Evolutionary conservation across 1,140 invertebrate genomes (phyloP).

Genomic region (Sinella curviseta): DNA sequence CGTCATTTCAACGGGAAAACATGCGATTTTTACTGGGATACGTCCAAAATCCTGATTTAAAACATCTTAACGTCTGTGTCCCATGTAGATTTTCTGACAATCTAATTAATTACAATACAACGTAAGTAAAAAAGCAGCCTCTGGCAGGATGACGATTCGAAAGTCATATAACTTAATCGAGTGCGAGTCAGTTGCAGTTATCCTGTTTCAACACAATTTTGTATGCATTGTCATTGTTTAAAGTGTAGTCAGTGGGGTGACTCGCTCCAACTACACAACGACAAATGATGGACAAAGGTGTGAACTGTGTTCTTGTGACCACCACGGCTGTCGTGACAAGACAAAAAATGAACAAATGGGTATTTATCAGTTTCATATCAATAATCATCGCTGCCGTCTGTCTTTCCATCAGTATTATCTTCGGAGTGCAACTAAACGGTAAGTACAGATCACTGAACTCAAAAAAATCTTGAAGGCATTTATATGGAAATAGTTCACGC

Average conservation of each 20-base stretch:
- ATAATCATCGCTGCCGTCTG: conserved; percentile 26
- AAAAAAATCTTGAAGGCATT: not conserved
- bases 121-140: too few species aligned
- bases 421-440: conserved; percentile 34
- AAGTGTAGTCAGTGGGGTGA: conserved; percentile 2
- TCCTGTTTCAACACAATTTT: not conserved
- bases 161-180: too few species aligned
- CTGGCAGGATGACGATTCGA: too few species aligned
- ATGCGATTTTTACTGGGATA: not conserved
- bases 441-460: not conserved
- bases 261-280: not conserved
- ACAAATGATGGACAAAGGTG: conserved; percentile 46
- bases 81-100: not conserved
- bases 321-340: conserved; percentile 32
- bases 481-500: not conserved
- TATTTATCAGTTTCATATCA: conserved; percentile 31
- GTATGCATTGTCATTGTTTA: conserved; percentile 7
- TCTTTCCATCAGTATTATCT: conserved; percentile 30
- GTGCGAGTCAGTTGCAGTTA: not conserved
- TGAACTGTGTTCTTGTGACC: conserved; percentile 45
- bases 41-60: not conserved
- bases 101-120: not conserved
- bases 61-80: not conserved
- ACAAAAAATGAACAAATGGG: conserved; percentile 35
- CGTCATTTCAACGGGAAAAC: not conserved